Conservation (phyloP, 35 echinoderm and acorn worm species). For the Nesometra sesokonis region DNA sequence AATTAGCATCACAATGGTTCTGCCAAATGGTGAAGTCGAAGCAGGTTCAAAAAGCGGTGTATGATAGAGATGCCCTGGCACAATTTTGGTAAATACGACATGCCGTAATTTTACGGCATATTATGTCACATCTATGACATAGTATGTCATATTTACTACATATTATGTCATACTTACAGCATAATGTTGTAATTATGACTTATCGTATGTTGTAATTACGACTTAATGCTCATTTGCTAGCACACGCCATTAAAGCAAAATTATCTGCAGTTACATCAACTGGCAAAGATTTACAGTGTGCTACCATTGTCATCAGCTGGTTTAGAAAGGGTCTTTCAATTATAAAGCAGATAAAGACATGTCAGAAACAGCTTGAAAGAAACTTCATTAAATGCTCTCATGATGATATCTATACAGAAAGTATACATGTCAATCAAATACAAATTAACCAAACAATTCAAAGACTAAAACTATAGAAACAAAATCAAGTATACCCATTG, state of each 20-base stretch:
- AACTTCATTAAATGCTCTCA: slow-evolving; percentile 6
- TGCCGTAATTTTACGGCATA: too few relatives aligned
- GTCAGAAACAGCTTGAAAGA: slow-evolving; percentile 6
- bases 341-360: slow-evolving; percentile 7
- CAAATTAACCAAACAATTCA: too few relatives aligned
- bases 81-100: not conserved
- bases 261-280: not conserved
- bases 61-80: not conserved
- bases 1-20: not conserved
- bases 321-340: not conserved
- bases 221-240: too few relatives aligned
- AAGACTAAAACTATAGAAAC: too few relatives aligned
- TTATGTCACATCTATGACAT: too few relatives aligned
- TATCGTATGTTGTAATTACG: too few relatives aligned
- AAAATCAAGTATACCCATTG: too few relatives aligned
- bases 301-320: not conserved
- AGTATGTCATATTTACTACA: too few relatives aligned
- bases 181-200: too few relatives aligned
- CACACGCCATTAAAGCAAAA: too few relatives aligned
- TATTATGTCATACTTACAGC: too few relatives aligned
- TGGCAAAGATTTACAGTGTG: not conserved
- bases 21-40: not conserved
- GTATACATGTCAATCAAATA: too few relatives aligned
- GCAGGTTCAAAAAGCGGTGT: not conserved
- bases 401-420: slow-evolving; percentile 12